Evolutionary conservation across 2,797 vertebrate species (phyloP).

Genomic region (Melanotaenia trifasciata): DNA sequence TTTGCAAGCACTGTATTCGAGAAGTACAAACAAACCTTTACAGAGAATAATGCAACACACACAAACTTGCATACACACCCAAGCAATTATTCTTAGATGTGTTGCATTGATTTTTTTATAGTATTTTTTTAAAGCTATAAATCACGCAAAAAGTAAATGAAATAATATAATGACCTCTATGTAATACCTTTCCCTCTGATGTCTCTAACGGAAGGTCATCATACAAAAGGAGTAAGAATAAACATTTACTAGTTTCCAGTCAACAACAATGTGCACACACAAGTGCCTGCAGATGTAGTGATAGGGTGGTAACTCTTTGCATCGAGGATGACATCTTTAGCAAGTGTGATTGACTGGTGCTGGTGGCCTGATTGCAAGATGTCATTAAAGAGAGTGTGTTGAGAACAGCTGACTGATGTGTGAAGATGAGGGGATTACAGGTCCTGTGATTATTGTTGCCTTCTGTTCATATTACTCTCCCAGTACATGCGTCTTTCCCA

Average conservation of each 20-base stretch:
- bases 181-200: neutral
- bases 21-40: slow-evolving; percentile 8
- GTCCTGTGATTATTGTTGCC: slow-evolving; percentile 45
- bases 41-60: neutral
- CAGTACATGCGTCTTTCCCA: slow-evolving; percentile 6
- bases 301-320: slow-evolving; percentile 31
- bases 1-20: neutral
- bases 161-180: neutral
- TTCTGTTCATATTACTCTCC: slow-evolving; percentile 48
- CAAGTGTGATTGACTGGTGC: slow-evolving; percentile 51
- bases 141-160: neutral
- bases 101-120: neutral
- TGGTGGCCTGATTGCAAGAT: slow-evolving; percentile 56
- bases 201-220: neutral
- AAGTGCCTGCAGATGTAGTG: neutral
- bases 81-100: neutral
- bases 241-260: neutral
- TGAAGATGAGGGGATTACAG: slow-evolving; percentile 66
- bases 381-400: slow-evolving; percentile 55
- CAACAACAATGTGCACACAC: neutral
- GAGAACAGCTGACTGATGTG: slow-evolving; percentile 53
- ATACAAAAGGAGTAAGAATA: neutral
- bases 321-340: slow-evolving; percentile 42
- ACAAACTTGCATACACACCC: neutral
- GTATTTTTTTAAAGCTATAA: neutral